Evolutionary conservation across 2,888 invertebrate genomes (phyloP).

Genomic region (Electrophaes corylata): DNA sequence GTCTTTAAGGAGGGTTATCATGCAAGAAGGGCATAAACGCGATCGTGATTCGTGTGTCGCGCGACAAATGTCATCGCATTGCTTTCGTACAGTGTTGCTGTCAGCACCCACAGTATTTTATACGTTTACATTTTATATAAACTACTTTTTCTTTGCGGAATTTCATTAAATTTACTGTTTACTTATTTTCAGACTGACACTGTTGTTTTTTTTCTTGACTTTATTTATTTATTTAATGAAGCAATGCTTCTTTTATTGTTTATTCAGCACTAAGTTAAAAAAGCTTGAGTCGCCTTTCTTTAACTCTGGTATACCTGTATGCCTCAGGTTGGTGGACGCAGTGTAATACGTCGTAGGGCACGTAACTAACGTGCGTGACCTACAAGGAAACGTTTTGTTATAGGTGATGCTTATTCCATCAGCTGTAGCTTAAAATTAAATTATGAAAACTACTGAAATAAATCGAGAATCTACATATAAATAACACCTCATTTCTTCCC

Average conservation of each 20-base stretch:
- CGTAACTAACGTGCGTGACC: too few species aligned
- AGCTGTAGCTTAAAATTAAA: not conserved
- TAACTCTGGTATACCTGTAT: too few species aligned
- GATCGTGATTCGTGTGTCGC: constrained; percentile 61
- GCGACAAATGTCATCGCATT: constrained; percentile 56
- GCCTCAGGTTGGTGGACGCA: too few species aligned
- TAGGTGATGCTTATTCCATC: too few species aligned
- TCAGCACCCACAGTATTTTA: constrained; percentile 21
- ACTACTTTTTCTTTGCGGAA: constrained; percentile 10
- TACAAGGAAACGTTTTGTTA: too few species aligned
- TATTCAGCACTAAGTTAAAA: constrained; percentile 9
- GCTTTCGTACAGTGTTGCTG: constrained; percentile 48
- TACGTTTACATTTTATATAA: constrained; percentile 8
- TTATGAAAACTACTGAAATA: not conserved
- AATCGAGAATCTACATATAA: not conserved
- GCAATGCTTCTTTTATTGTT: constrained; percentile 11
- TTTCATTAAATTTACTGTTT: constrained; percentile 10
- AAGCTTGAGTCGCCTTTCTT: not conserved
- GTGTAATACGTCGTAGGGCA: too few species aligned
- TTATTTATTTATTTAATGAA: too few species aligned
- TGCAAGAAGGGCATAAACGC: constrained; percentile 71
- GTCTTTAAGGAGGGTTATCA: constrained; percentile 69
- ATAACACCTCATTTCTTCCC: not conserved
- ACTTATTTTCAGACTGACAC: constrained; percentile 4
- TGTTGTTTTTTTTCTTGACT: constrained; percentile 12